These are phyloP conservation scores for Eupithecia vulgata DNA, from an alignment of 2,888 invertebrate genomes.

Conservation along the genomic window DNA sequence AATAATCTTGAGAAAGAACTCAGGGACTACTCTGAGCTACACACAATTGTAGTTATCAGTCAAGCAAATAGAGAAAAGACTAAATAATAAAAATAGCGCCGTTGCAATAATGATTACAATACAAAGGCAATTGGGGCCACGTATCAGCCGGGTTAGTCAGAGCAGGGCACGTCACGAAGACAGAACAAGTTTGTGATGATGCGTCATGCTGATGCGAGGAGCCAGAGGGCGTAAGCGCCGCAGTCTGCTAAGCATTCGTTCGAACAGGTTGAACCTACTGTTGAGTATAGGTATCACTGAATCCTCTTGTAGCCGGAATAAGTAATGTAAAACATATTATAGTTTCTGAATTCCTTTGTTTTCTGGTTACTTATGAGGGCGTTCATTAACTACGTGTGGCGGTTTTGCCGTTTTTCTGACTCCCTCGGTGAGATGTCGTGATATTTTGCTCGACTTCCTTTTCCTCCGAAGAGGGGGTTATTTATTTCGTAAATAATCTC, in stretches of 20 bases:
- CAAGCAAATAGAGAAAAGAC: neutral
- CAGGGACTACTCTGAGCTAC: neutral
- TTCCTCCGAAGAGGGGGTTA: no score
- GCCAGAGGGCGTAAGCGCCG: conserved; percentile 49
- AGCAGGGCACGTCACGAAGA: conserved; percentile 51
- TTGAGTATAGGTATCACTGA: neutral
- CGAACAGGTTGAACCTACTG: conserved; percentile 21
- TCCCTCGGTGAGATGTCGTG: no score
- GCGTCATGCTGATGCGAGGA: conserved; percentile 53
- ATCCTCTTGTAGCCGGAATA: neutral
- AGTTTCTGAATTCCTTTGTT: neutral
- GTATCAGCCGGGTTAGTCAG: conserved; percentile 56
- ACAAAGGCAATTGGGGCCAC: conserved; percentile 55
- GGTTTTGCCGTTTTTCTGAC: no score
- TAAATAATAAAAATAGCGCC: conserved; percentile 24
- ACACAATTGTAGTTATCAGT: neutral
- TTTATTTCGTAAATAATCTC: no score
- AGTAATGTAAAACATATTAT: neutral
- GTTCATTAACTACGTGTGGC: no score
- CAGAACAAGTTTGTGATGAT: conserved; percentile 60
- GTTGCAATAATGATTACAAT: conserved; percentile 47
- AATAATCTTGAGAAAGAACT: neutral
- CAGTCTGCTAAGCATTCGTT: conserved; percentile 3
- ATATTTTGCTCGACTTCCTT: no score
- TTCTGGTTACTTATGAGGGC: neutral